These are phyloP conservation scores for Corythucha ciliata DNA, from an alignment of 2,888 invertebrate genomes.

Conservation along the genomic window DNA sequence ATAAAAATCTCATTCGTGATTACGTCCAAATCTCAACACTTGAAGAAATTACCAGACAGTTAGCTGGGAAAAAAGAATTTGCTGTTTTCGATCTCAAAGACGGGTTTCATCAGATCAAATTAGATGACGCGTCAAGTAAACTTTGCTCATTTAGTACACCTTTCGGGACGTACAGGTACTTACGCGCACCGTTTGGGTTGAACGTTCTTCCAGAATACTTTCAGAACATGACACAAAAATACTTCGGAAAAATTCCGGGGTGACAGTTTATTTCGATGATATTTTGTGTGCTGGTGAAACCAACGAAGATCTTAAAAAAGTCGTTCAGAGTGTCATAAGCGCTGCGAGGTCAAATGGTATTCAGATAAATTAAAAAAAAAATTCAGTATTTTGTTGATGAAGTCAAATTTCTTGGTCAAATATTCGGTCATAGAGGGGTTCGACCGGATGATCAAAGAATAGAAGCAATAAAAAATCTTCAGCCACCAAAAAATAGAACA, in stretches of 20 bases:
- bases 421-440: slow-evolving; percentile 13
- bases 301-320: slow-evolving; percentile 31
- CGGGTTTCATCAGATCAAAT: slow-evolving; percentile 13
- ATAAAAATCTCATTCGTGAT: slow-evolving; percentile 23
- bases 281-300: slow-evolving; percentile 33
- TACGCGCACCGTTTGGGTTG: not conserved
- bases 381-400: slow-evolving; percentile 15
- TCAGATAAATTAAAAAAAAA: slow-evolving; percentile 21
- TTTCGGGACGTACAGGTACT: slow-evolving; percentile 3
- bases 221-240: slow-evolving; percentile 30
- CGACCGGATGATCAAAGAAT: slow-evolving; percentile 13
- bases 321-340: slow-evolving; percentile 29
- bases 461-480: slow-evolving; percentile 5
- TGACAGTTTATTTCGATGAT: slow-evolving; percentile 36
- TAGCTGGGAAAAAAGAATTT: slow-evolving; percentile 17
- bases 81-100: no score
- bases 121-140: slow-evolving; percentile 3
- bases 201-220: slow-evolving; percentile 29
- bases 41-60: slow-evolving; percentile 8
- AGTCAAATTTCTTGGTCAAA: slow-evolving; percentile 23
- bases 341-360: slow-evolving; percentile 24
- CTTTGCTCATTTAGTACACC: not conserved
- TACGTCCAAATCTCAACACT: slow-evolving; percentile 16
- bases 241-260: slow-evolving; percentile 32
- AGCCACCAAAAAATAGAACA: no score